Conservation (phyloP, 2,113 vertebrate genomes). For the Lagenorhynchus albirostris region DNA sequence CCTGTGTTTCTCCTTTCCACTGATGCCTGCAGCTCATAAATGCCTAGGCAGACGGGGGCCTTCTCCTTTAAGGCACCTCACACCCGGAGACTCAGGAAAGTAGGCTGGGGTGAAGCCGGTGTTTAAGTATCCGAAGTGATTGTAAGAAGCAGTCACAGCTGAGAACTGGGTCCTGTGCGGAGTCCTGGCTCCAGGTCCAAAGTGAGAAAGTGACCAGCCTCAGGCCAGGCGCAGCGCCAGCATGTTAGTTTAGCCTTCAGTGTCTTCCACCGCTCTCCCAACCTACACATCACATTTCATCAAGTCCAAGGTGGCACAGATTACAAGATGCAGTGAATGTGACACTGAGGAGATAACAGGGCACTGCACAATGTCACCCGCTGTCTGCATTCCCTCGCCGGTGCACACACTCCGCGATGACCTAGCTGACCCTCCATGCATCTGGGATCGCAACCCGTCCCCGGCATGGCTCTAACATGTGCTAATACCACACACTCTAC, state of each 20-base stretch:
- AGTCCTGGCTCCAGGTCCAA: background rate
- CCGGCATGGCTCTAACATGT: background rate
- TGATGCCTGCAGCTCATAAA: background rate
- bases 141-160: background rate
- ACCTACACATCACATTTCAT: background rate
- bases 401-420: background rate
- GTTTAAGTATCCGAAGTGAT: background rate
- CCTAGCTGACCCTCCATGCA: background rate
- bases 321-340: background rate
- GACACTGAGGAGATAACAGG: rapidly evolving
- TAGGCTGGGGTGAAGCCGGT: background rate
- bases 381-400: rapidly evolving
- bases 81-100: background rate
- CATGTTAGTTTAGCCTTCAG: background rate
- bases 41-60: background rate
- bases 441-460: rapidly evolving
- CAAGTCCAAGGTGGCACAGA: background rate
- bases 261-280: background rate
- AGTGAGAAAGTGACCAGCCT: background rate
- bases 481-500: background rate
- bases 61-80: background rate
- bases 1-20: background rate
- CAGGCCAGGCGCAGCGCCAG: background rate
- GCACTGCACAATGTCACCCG: rapidly evolving
- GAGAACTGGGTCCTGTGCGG: background rate